Evolutionary conservation across 2,888 invertebrate species (phyloP).

Genomic region (Drosophila demipolita): DNA sequence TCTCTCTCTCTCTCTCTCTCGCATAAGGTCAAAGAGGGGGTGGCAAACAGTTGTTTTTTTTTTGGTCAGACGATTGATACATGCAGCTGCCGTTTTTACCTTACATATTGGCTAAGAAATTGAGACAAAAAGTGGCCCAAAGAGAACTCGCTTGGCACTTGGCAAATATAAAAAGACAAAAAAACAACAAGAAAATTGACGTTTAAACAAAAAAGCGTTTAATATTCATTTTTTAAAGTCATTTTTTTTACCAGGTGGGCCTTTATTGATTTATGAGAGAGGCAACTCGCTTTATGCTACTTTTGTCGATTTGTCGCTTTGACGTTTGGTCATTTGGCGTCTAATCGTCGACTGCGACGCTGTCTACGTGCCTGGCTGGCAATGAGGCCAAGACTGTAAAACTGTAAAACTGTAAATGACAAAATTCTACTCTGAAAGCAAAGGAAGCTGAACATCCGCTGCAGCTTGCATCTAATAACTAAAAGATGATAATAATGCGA

Average conservation of each 20-base stretch:
- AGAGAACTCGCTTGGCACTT: constrained; percentile 18
- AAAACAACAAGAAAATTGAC: neutral
- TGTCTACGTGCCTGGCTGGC: constrained; percentile 22
- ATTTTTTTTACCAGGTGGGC: constrained; percentile 71
- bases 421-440: constrained; percentile 51
- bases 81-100: constrained; percentile 39
- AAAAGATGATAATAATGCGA: constrained; percentile 71
- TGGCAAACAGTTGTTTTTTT: constrained; percentile 2
- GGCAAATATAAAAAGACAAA: neutral
- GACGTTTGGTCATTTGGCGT: constrained; percentile 21
- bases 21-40: too few relatives aligned
- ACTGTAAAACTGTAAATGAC: constrained; percentile 79
- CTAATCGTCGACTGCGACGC: neutral
- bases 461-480: constrained; percentile 78
- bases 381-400: constrained; percentile 72
- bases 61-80: neutral
- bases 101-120: constrained; percentile 48
- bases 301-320: constrained; percentile 6
- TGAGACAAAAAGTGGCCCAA: constrained; percentile 47
- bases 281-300: constrained; percentile 7
- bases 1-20: neutral
- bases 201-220: constrained; percentile 35
- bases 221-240: constrained; percentile 72
- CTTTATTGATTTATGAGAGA: constrained; percentile 73
- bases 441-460: constrained; percentile 78